phyloP scores from a whole-genome alignment of 2,797 vertebrate genomes.

The Discoglossus pictus region DNA sequence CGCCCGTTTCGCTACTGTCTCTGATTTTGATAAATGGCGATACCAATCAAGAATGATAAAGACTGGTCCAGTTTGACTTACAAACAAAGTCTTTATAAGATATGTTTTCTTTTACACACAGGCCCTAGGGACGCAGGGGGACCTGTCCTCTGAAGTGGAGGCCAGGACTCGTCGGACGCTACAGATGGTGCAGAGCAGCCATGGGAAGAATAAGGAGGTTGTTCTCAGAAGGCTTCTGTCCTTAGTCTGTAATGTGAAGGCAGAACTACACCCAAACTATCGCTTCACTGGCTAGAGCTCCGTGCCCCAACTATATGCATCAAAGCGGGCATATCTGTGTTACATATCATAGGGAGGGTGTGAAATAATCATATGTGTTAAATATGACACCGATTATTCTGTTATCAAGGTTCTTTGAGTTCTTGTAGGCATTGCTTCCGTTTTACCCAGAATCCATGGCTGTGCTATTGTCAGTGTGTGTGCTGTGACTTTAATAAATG shows the following conservation, averaged over 20 bases:
- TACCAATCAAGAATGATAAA: no score
- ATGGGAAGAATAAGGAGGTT: conserved; percentile 25
- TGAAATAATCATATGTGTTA: no score
- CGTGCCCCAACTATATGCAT: not conserved
- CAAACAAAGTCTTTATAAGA: no score
- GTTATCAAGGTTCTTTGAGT: no score
- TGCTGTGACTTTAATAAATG: no score
- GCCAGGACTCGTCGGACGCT: conserved; percentile 66
- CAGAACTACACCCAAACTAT: conserved; percentile 70
- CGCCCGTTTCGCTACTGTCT: no score
- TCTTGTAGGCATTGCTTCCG: no score
- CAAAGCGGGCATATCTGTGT: conserved; percentile 1
- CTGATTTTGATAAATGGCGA: no score
- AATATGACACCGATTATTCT: no score
- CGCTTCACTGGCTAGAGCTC: conserved; percentile 37
- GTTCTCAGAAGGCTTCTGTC: conserved; percentile 64
- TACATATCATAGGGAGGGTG: not conserved
- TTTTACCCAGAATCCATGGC: no score
- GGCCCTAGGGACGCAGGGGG: conserved; percentile 73
- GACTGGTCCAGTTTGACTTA: no score
- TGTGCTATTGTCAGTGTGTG: no score
- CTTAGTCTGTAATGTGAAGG: conserved; percentile 65
- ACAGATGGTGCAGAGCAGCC: conserved; percentile 66
- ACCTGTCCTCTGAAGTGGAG: conserved; percentile 69
- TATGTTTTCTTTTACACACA: conserved; percentile 30